Evolutionary conservation across 2,113 vertebrate genomes (phyloP), one percentile per base, ranked within the genome.

Genomic region (Clupea harengus): DNA sequence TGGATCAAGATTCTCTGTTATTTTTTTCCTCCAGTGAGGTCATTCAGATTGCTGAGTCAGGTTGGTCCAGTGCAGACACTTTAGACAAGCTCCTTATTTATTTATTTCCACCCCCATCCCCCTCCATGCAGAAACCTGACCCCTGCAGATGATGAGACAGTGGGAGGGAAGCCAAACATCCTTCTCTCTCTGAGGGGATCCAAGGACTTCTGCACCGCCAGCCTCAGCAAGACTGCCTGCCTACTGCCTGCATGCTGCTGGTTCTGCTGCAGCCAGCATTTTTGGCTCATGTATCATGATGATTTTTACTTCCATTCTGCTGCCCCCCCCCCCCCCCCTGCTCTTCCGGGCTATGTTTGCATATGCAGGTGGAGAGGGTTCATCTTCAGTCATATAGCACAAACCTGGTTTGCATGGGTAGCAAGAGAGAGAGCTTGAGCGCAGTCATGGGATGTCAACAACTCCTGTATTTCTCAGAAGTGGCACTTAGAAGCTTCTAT

Each of bases 151-250:
- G 83, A 89, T 85, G 86, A 85, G 45, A 54, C 67, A 11, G 85
- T 57, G 87, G 81, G 90, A 87, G 85, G 46, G 81, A 82, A 82
- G 87, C 88, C 89, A 90, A 87, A 82, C 72, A 82, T 47, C 32
- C 75, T 44, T 54, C 54, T 46, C 44, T 87, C 82, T 87, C 82
- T 28, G 81, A 81, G 80, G 83, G 82, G 82, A 39, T 87, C 52
- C 81, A 86, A 83, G 54, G 81, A 85, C 83, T 72, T 52, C 64
- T 82, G 85, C 82, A 83, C 85, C 67, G 78, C 81, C 52, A 45
- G 47, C 45, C 50, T 22, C 22, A 80, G 44, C 50, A 28, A 9
- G 52, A 57, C 4, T 28, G 6, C 54, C 64, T 64, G 22, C 22
- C 28, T 32, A 3, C 64, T 15, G 18, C 52, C 39, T 39, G 47